These are phyloP conservation scores for Podocnemis expansa DNA, from an alignment of 2,113 vertebrate species.

Conservation along the genomic window DNA sequence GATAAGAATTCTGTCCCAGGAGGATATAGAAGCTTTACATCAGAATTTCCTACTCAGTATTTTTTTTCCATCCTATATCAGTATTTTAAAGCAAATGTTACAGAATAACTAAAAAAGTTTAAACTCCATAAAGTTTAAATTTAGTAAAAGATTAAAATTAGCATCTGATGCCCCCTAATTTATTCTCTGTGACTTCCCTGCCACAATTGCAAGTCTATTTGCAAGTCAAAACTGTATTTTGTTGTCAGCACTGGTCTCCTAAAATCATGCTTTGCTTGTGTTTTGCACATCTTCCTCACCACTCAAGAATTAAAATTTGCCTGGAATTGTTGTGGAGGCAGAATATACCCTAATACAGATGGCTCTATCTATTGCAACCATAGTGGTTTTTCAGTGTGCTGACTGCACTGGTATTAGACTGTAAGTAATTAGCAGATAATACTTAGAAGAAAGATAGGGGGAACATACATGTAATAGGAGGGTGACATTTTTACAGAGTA, in stretches of 20 bases:
- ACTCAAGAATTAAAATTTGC: background rate
- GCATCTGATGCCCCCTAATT: background rate
- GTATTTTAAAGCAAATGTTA: background rate
- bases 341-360: background rate
- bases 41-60: background rate
- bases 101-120: background rate
- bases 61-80: background rate
- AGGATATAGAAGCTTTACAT: background rate
- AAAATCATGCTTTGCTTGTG: background rate
- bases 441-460: background rate
- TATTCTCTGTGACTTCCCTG: background rate
- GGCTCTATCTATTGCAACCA: background rate
- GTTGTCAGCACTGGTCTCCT: no score
- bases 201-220: background rate
- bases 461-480: background rate
- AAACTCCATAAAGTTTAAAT: no score
- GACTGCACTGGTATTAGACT: background rate
- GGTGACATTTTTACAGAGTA: background rate
- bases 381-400: background rate
- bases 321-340: accelerated
- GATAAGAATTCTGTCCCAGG: background rate
- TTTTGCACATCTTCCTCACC: background rate
- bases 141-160: background rate
- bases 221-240: background rate
- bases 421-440: accelerated